Evolutionary conservation across 2,888 invertebrate genomes (phyloP).

Genomic region (Deilephila porcellus): DNA sequence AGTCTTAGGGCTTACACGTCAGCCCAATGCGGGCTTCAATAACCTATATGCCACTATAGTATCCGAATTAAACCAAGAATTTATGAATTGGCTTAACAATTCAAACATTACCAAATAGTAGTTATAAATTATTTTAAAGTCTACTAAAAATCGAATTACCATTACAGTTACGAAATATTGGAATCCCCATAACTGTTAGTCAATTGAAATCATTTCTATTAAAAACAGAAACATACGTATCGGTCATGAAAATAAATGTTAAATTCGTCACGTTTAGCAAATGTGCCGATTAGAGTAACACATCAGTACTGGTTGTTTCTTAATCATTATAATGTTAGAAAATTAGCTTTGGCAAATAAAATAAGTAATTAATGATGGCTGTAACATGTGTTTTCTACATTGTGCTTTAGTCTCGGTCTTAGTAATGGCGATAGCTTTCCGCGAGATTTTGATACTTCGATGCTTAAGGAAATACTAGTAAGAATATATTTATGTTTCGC

Average conservation of each 20-base stretch:
- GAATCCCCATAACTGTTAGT: background rate
- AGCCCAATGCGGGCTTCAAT: no score
- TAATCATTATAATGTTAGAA: conserved; percentile 53
- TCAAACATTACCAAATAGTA: background rate
- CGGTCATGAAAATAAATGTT: conserved; percentile 5
- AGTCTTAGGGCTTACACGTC: no score
- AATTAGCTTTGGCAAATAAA: conserved; percentile 63
- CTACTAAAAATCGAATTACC: no score
- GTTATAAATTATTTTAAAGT: no score
- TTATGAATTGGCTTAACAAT: no score
- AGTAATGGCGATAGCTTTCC: conserved; percentile 35
- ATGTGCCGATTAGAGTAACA: conserved; percentile 35
- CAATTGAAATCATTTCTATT: conserved; percentile 2
- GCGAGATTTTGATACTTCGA: background rate
- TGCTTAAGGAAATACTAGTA: background rate
- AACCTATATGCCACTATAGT: no score
- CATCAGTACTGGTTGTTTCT: conserved; percentile 40
- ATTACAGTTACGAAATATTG: background rate
- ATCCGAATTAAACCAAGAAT: no score
- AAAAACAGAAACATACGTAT: background rate
- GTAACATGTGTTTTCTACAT: conserved; percentile 31
- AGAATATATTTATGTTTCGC: conserved; percentile 6
- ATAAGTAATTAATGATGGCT: conserved; percentile 47
- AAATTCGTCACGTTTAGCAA: conserved; percentile 31
- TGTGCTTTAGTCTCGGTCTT: conserved; percentile 49